Base-by-base conservation (phyloP, 1,140 invertebrate species). In the Scaptomyza graminum region DNA sequence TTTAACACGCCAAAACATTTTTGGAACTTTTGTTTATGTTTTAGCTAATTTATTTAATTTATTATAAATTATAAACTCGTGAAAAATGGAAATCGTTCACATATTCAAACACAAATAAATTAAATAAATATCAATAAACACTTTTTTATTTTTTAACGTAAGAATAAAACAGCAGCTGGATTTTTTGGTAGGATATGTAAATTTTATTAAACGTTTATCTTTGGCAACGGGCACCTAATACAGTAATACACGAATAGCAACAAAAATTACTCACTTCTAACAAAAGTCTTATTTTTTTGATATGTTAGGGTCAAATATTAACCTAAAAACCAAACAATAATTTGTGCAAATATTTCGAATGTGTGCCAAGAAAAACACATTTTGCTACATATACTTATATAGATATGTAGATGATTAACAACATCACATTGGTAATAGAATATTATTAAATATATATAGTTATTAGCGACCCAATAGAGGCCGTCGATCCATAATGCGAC, bases 1-100 rank as follows among this genome's bases (percentile, higher is more conserved):
- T 60, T 63, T 69, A 74, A 61, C 64, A 71, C 5, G 49, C 74
- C 63, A 87, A 87, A 59, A 81, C n/a, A n/a, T 68, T 74, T 11
- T 61, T 78, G 80, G 69, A 85, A 81, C 71, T 81, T 85, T 74
- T 81, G 52, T 82, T 87, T 82, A 81, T 82, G 74, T 67, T 85
- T 79, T 85, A 85, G 82, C 74, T 85, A 75, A 85, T 85, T 85
- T 85, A 85, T 82, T 85, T 87, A 50, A 85, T 85, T 85, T 85
- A 85, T 85, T 82, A 87, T 87, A 72, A 84, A 83, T 60, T 59
- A 66, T 77, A 67, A 65, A 47, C 59, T 76, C 46, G 76, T 52
- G 52, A 71, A 56, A 65, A 72, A 69, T 57, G 11, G 5, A 68
- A 74, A 68, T 49, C 37, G 56, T 68, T 68, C 65, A 77, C 72